Evolutionary conservation across 2,888 invertebrate genomes (phyloP).

Genomic region (Xestia ashworthii): DNA sequence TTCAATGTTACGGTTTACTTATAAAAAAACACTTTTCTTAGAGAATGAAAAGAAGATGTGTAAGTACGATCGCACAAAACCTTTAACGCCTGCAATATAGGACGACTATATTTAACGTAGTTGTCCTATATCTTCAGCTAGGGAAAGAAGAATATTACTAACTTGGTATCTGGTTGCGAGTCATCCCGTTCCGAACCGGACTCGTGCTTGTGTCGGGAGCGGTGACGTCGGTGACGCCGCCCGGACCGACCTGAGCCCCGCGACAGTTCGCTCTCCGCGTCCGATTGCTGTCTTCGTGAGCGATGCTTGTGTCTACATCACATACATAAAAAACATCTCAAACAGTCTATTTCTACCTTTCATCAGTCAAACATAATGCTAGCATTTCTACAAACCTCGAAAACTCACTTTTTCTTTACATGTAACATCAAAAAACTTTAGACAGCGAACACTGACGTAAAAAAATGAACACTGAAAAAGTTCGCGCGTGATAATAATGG

Average conservation of each 20-base stretch:
- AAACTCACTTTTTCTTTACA: constrained; percentile 20
- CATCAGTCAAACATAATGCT: neutral
- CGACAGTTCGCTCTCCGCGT: constrained; percentile 97
- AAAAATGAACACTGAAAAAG: constrained; percentile 59
- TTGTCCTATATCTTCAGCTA: neutral
- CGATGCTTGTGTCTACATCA: constrained; percentile 93
- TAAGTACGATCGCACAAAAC: neutral
- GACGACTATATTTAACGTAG: neutral
- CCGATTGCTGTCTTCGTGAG: constrained; percentile 94
- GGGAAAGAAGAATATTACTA: constrained; percentile 56
- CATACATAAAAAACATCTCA: constrained; percentile 1
- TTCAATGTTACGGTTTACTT: constrained; percentile 14
- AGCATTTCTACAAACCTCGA: constrained; percentile 12
- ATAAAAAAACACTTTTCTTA: neutral
- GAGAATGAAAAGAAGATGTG: neutral
- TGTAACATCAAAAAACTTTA: constrained; percentile 48
- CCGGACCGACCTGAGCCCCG: constrained; percentile 95
- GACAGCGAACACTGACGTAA: constrained; percentile 42
- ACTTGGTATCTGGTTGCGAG: constrained; percentile 88
- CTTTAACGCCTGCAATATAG: neutral
- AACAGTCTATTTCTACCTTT: neutral
- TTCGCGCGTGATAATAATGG: constrained; percentile 60
- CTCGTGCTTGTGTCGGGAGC: constrained; percentile 94
- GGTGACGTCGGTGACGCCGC: constrained; percentile 93
- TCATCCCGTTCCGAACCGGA: constrained; percentile 94